Evolutionary conservation across 2,113 vertebrate genomes (phyloP).

Genomic region (Zosterops japonicus): DNA sequence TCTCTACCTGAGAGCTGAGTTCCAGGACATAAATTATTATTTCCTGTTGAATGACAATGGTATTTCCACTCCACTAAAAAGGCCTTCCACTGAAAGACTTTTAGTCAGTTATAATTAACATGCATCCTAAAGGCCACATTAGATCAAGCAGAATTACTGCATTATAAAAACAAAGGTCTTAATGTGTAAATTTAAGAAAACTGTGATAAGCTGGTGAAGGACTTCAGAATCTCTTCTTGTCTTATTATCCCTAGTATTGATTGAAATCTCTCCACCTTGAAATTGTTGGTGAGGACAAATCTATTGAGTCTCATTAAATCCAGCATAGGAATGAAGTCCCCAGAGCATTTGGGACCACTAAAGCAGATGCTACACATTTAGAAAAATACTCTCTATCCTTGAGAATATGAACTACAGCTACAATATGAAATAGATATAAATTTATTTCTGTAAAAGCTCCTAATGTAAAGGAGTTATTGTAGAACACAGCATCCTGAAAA

Average conservation of each 20-base stretch:
- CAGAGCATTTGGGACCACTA: constrained; percentile 37
- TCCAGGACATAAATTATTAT: not conserved
- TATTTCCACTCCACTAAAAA: not conserved
- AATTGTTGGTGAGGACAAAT: constrained; percentile 63
- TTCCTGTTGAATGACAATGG: not conserved
- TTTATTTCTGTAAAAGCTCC: not conserved
- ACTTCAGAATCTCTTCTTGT: constrained; percentile 49
- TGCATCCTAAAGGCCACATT: not conserved
- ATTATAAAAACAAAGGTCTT: constrained; percentile 52
- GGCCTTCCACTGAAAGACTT: not conserved
- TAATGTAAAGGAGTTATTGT: not conserved
- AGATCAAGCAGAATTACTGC: not conserved
- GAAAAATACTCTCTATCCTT: constrained; percentile 44
- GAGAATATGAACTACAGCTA: constrained; percentile 32
- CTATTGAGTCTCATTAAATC: constrained; percentile 68
- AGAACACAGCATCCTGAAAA: not conserved
- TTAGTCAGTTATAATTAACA: constrained; percentile 19
- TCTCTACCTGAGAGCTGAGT: not conserved
- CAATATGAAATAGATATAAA: constrained; percentile 26
- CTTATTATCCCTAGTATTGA: constrained; percentile 68
- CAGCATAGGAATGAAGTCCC: constrained; percentile 49
- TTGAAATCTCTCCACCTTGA: constrained; percentile 65
- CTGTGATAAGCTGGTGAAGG: not conserved
- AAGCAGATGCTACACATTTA: constrained; percentile 50
- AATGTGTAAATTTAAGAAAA: constrained; percentile 56